These are phyloP conservation scores for Prolemur simus DNA, from an alignment of 2,113 vertebrate species.

Conservation along the genomic window DNA sequence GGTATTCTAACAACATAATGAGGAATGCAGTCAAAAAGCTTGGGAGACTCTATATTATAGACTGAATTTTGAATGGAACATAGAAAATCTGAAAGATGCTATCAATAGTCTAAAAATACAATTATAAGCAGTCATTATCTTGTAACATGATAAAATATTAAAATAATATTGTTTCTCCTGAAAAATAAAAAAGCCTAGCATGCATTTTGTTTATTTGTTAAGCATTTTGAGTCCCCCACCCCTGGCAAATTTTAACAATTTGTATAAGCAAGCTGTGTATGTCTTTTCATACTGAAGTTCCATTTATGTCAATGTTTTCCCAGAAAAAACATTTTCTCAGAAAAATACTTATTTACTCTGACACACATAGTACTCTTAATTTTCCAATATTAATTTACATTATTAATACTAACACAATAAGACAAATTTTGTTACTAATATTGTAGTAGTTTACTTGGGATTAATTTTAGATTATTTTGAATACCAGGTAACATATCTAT, in stretches of 20 bases:
- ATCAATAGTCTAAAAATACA: neutral
- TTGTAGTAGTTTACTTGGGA: neutral
- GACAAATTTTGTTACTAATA: neutral
- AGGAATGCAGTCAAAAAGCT: slow-evolving; percentile 49
- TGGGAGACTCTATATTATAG: slow-evolving; percentile 14
- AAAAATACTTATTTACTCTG: neutral
- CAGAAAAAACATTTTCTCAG: neutral
- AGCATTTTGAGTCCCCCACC: neutral
- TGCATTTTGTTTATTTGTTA: neutral
- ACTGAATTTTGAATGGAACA: slow-evolving; percentile 42
- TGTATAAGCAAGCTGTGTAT: neutral
- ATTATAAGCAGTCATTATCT: neutral
- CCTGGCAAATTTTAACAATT: neutral
- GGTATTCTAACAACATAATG: slow-evolving; percentile 69
- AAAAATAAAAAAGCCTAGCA: neutral
- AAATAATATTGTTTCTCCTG: slow-evolving; percentile 28
- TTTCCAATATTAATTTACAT: neutral
- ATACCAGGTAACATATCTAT: neutral
- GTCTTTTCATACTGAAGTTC: neutral
- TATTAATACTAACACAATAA: neutral
- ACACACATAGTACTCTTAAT: neutral
- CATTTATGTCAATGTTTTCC: neutral
- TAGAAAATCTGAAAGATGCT: neutral
- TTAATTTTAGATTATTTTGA: neutral
- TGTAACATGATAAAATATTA: neutral